A percentile compares a stretch with the other conserved stretches of the same genome.
Evolutionary conservation across 2,888 invertebrate species (phyloP).

Genomic region (Drosophila nigricruria): DNA sequence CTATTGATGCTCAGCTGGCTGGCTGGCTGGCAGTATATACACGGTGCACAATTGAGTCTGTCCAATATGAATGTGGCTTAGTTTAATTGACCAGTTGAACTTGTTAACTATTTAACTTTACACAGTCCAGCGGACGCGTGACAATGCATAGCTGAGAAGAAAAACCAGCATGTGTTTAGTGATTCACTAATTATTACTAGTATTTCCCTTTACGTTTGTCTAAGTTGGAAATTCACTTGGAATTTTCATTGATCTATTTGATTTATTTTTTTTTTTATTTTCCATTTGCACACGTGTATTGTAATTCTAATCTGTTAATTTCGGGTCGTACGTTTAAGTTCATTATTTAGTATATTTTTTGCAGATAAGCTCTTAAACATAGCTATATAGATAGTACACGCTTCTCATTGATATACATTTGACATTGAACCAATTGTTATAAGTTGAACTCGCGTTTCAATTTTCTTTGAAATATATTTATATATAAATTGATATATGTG

Average conservation of each 20-base stretch:
- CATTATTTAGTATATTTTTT: background rate
- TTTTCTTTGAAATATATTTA: background rate
- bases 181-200: background rate
- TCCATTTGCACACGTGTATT: no score
- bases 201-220: background rate
- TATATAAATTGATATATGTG: background rate
- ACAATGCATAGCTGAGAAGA: slow-evolving; percentile 2
- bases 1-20: slow-evolving; percentile 2
- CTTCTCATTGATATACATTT: background rate
- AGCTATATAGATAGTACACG: background rate
- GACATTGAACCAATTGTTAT: background rate
- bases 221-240: background rate
- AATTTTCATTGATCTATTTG: background rate
- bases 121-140: slow-evolving; percentile 7
- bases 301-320: background rate
- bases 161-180: slow-evolving; percentile 15
- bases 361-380: slow-evolving; percentile 1
- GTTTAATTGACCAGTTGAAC: slow-evolving; percentile 34
- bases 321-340: background rate
- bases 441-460: background rate
- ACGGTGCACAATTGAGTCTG: slow-evolving; percentile 14
- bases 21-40: background rate
- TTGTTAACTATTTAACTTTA: slow-evolving; percentile 21
- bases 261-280: background rate
- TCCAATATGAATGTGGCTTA: slow-evolving; percentile 20